These are phyloP conservation scores for Tanaodytes sp. DNA, from an alignment of 2,888 invertebrate genomes.

Conservation along the genomic window DNA sequence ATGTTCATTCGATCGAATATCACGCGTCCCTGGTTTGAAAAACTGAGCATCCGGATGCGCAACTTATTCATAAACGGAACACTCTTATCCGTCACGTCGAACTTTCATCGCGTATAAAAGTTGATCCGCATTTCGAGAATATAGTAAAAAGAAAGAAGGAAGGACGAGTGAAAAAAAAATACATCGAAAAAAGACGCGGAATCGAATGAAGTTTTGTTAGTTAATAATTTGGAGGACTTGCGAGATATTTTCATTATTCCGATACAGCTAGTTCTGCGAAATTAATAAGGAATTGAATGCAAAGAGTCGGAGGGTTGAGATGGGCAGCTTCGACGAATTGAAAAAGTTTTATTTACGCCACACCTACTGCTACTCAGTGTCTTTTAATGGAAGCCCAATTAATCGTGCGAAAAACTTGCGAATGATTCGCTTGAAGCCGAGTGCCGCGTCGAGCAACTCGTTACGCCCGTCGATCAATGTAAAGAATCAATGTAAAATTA, in stretches of 20 bases:
- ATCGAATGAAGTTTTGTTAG: conserved; percentile 36
- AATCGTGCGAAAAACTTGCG: conserved; percentile 33
- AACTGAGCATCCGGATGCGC: no score
- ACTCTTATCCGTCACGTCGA: no score
- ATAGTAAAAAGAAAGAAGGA: no score
- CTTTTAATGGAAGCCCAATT: conserved; percentile 36
- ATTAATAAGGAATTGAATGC: conserved; percentile 50
- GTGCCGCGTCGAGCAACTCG: no score
- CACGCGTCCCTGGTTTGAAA: no score
- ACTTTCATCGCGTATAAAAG: no score
- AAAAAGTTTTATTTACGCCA: conserved; percentile 47
- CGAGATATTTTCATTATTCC: conserved; percentile 47
- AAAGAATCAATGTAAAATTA: conserved; percentile 15
- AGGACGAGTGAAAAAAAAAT: background rate
- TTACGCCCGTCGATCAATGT: conserved; percentile 15
- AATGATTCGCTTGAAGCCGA: conserved; percentile 43
- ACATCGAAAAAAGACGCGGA: no score
- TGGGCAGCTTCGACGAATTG: no score
- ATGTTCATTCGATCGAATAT: no score
- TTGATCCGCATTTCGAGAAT: no score
- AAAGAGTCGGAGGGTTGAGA: no score
- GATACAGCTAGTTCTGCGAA: conserved; percentile 32
- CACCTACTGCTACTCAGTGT: conserved; percentile 26
- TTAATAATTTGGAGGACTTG: conserved; percentile 46
- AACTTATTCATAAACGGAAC: no score